Evolutionary conservation across 2,888 invertebrate species (phyloP), one percentile per base, ranked within the genome.

Genomic region (Eristalis intricaria): DNA sequence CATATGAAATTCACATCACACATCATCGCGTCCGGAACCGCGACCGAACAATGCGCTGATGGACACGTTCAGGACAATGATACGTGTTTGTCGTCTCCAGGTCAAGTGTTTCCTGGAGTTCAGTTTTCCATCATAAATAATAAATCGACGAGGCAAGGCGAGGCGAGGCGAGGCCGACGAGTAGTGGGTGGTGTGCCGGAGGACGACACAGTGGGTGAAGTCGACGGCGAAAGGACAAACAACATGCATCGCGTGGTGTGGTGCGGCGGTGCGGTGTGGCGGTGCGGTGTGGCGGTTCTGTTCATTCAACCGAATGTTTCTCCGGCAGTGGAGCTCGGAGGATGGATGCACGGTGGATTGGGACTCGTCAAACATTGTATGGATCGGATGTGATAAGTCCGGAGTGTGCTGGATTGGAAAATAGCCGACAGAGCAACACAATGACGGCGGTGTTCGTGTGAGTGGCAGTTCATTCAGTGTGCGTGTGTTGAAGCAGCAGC

Each of bases 41-140:
- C 35, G 43, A 26, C 64, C 23, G 56, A 32, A 63, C 74, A 65
- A 56, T 29, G 75, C 22, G 50, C 50, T 38, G 56, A 74, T n/a
- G 56, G 74, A 74, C 50, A 50, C 50, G 50, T 19, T 50, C 50
- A 50, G 50, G 50, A 50, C 50, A 50, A 50, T 50, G 50, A 50
- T 22, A 56, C 38, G 38, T 22, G 65, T 4, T 74, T 65, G 15
- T 66, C 66, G 29, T 61, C 69, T 80, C 40, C 80, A 64, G 85
- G 85, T 85, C 85, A 85, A 85, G 68, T 77, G 71, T 68, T 76
- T 76, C 65, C 66, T 71, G 61, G 75, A 66, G 80, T 76, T 80
- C 58, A 71, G 75, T 68, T 84, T 64, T 66, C 80, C 76, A 73
- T 56, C 85, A 81, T 85, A 77, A 85, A 85, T 85, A 85, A 85